These are phyloP conservation scores for Chaitophorus viminalis DNA, from an alignment of 2,888 invertebrate genomes.

Conservation along the genomic window DNA sequence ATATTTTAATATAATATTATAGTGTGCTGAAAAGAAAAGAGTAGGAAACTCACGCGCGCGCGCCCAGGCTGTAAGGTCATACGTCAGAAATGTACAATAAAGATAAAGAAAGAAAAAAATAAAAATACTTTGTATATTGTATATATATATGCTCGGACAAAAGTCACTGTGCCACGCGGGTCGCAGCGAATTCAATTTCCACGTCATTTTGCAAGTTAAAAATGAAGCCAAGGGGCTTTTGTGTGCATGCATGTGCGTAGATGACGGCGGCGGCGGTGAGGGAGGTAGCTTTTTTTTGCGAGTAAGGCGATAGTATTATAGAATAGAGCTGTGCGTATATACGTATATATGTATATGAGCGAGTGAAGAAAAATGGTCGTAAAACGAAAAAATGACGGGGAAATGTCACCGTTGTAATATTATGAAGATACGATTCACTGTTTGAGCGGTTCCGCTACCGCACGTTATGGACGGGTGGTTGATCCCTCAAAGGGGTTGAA, in stretches of 20 bases:
- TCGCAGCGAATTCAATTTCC: constrained; percentile 63
- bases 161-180: constrained; percentile 41
- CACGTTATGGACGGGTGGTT: constrained; percentile 16
- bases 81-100: constrained; percentile 35
- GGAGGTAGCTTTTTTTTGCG: neutral
- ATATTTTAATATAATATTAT: neutral
- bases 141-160: constrained; percentile 18
- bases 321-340: neutral
- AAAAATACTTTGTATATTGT: constrained; percentile 35
- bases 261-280: constrained; percentile 14
- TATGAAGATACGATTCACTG: constrained; percentile 65
- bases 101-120: constrained; percentile 14
- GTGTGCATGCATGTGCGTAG: constrained; percentile 50
- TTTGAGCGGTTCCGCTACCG: constrained; percentile 48
- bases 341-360: neutral
- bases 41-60: neutral
- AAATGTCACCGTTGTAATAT: constrained; percentile 64
- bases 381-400: constrained; percentile 64
- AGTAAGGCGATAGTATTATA: constrained; percentile 37
- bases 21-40: neutral
- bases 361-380: constrained; percentile 61
- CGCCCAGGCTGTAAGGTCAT: neutral
- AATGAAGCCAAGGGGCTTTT: constrained; percentile 63
- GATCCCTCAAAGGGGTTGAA: constrained; percentile 30
- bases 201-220: constrained; percentile 65